A percentile compares a stretch with the other conserved stretches of the same genome.
Conservation (phyloP, 1,140 invertebrate species). For the Saccostrea echinata region DNA sequence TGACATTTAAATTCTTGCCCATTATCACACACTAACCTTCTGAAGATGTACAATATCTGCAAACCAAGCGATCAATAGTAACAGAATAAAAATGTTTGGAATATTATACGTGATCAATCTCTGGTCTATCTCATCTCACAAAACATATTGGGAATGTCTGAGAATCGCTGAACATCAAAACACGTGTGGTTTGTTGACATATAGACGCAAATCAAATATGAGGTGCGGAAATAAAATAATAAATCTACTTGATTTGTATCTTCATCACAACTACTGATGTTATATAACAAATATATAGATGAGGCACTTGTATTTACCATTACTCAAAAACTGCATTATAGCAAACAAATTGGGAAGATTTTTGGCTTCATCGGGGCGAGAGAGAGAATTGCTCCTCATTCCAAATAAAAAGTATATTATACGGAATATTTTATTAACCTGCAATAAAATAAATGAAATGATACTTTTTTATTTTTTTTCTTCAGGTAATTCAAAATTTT, state of each 20-base stretch:
- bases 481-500: background rate
- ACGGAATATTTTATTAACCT: background rate
- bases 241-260: constrained; percentile 32
- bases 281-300: constrained; percentile 26
- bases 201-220: constrained; percentile 21
- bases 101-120: constrained; percentile 26
- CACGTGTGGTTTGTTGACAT: constrained; percentile 33
- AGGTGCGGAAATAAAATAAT: constrained; percentile 37
- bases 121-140: background rate
- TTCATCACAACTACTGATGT: background rate
- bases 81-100: constrained; percentile 20
- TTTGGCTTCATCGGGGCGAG: background rate
- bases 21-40: constrained; percentile 10
- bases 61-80: background rate
- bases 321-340: background rate
- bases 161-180: constrained; percentile 26
- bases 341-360: background rate
- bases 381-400: background rate
- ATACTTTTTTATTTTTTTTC: background rate
- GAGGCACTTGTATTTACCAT: background rate
- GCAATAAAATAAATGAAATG: no score
- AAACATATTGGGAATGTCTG: constrained; percentile 37
- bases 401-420: background rate
- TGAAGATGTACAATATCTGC: constrained; percentile 21
- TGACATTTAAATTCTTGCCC: constrained; percentile 37